These are phyloP conservation scores for Anticlea derivata DNA, from an alignment of 2,888 invertebrate genomes.

Conservation along the genomic window DNA sequence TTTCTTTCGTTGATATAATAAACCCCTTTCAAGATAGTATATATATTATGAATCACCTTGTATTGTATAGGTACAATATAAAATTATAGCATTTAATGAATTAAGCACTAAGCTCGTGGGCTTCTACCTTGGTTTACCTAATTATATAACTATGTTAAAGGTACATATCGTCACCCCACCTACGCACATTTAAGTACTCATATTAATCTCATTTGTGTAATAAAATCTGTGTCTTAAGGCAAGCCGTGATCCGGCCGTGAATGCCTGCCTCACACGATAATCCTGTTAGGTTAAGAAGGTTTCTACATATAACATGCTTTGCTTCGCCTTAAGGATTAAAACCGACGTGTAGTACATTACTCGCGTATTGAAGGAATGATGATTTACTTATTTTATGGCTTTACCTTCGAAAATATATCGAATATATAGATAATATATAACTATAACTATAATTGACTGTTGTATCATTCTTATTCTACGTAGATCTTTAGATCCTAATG, in stretches of 20 bases:
- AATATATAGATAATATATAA: no score
- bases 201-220: conserved; percentile 83
- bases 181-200: conserved; percentile 57
- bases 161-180: conserved; percentile 1
- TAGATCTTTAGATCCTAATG: no score
- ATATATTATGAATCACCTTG: no score
- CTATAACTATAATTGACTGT: no score
- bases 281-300: conserved; percentile 90
- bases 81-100: no score
- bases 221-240: conserved; percentile 82
- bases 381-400: conserved; percentile 41
- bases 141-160: not conserved
- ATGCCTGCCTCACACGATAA: conserved; percentile 86
- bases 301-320: conserved; percentile 89
- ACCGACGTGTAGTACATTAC: conserved; percentile 69
- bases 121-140: not conserved
- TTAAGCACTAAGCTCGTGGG: no score
- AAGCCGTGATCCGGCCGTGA: conserved; percentile 83
- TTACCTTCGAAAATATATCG: conserved; percentile 5
- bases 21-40: no score
- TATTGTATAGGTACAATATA: no score
- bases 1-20: no score
- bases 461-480: no score
- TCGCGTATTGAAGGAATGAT: conserved; percentile 44
- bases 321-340: conserved; percentile 87